Base-by-base conservation (phyloP, 2,797 vertebrate genomes). In the Cirrhinus molitorella region DNA sequence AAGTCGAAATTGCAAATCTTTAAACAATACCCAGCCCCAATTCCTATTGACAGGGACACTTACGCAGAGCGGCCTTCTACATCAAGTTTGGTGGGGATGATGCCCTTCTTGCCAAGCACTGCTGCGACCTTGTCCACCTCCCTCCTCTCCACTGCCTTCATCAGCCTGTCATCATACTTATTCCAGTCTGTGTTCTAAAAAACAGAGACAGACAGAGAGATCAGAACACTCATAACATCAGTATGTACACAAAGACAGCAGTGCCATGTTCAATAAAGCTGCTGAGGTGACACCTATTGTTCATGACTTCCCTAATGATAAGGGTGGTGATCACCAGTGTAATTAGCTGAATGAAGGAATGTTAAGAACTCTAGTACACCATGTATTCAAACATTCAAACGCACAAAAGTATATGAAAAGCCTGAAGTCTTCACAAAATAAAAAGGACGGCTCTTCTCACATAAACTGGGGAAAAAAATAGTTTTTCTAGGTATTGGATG, bases 121-220 rank as follows among this genome's bases (percentile, higher is more conserved):
- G 96, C 93, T 0, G 97, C 93, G 14, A 98, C 96, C 90, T 99
- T 99, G 68, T 99, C 98, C 91, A 96, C 97, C 91, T 99, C 98
- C 0, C 96, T 95, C 37, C 97, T 96, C 68, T 99, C 98, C 74
- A 99, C 98, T 4, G 98, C 98, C 92, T 98, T 98, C 98, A 99
- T 98, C 87, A 99, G 79, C 90, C 98, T 95, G 81, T 99, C 98
- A 71, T 99, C 98, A 0, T 99, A 97, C 90, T 99, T 99, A 94
- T 93, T 99, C 98, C 98, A 99, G 91, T 99, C 98, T 43, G 96
- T 94, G 89, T 96, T 96, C 93, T 97, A 93, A 55, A 68, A 67
- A 14, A 88, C 9, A 87, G 78, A 57, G n/a, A 37, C 16, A 72
- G 53, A 76, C 9, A 31, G 9, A n/a, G 6, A 70, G n/a, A 81